Evolutionary conservation across 2,797 vertebrate genomes (phyloP).

Genomic region (Cottoperca gobio): DNA sequence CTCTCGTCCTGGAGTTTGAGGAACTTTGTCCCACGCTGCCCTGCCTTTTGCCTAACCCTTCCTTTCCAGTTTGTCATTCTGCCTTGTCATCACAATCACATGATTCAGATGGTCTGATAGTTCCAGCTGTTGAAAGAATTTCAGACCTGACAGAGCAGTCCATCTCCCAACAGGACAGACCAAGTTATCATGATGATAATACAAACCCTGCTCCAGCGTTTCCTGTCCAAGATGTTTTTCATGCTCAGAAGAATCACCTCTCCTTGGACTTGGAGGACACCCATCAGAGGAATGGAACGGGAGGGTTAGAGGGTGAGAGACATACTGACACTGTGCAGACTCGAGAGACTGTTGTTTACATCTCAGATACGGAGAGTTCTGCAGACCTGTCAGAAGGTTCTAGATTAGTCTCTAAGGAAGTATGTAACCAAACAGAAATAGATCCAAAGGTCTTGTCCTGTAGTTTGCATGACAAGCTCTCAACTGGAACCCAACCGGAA

Average conservation of each 20-base stretch:
- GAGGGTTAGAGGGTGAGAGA: neutral
- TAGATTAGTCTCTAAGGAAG: conserved; percentile 13
- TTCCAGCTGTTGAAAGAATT: neutral
- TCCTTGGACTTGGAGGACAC: conserved; percentile 17
- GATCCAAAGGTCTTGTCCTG: neutral
- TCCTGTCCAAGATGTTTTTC: conserved; percentile 21
- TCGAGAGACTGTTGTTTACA: conserved; percentile 15
- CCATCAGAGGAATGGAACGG: neutral
- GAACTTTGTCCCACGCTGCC: neutral
- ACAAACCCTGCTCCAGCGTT: neutral
- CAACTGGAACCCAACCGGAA: conserved; percentile 14
- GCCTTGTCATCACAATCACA: neutral
- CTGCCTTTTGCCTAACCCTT: neutral
- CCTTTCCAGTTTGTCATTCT: conserved; percentile 7
- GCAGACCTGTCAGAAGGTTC: conserved; percentile 4
- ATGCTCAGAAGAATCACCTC: conserved; percentile 22
- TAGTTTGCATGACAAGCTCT: neutral
- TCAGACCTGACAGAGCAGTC: conserved; percentile 14
- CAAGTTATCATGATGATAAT: neutral
- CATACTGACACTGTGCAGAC: conserved; percentile 21
- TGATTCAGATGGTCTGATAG: neutral
- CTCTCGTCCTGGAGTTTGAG: neutral
- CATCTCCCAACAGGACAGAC: neutral
- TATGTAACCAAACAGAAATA: conserved; percentile 36
- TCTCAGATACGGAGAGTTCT: conserved; percentile 27